Conservation (phyloP, 2,113 vertebrate species). For the Rhadina sibilatrix region DNA sequence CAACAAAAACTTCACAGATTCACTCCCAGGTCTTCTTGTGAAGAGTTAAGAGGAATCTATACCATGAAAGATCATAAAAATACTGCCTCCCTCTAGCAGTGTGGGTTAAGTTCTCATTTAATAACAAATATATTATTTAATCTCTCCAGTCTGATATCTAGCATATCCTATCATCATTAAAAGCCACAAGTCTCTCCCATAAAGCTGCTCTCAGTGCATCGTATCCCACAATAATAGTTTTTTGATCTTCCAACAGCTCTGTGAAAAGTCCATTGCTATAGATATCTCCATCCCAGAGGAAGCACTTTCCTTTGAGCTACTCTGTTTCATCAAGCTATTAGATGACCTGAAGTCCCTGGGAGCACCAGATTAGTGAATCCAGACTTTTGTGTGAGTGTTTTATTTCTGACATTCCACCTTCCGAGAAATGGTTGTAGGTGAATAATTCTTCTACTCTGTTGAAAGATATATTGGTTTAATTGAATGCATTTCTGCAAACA, state of each 20-base stretch:
- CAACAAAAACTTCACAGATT: neutral
- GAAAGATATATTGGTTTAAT: constrained; percentile 27
- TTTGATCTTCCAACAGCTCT: constrained; percentile 11
- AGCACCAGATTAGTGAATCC: constrained; percentile 8
- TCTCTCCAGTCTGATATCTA: neutral
- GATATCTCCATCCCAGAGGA: neutral
- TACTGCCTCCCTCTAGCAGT: neutral
- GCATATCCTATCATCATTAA: neutral
- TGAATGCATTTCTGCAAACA: constrained; percentile 5
- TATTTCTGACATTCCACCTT: neutral
- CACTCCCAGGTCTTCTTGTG: neutral
- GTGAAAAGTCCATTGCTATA: neutral
- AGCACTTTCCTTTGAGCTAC: neutral
- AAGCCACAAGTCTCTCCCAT: neutral
- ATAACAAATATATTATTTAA: neutral
- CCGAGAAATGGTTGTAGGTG: neutral
- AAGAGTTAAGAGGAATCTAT: neutral
- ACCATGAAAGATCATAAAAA: neutral
- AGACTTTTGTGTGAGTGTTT: neutral
- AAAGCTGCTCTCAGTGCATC: neutral
- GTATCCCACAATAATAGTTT: neutral
- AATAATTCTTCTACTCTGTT: neutral
- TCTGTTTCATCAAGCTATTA: constrained; percentile 39
- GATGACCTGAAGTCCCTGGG: constrained; percentile 15
- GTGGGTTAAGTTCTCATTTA: neutral